A percentile compares a stretch with the other conserved stretches of the same genome.
These are phyloP conservation scores for Plecotus auritus DNA, from an alignment of 2,113 vertebrate species.

Conservation along the genomic window DNA sequence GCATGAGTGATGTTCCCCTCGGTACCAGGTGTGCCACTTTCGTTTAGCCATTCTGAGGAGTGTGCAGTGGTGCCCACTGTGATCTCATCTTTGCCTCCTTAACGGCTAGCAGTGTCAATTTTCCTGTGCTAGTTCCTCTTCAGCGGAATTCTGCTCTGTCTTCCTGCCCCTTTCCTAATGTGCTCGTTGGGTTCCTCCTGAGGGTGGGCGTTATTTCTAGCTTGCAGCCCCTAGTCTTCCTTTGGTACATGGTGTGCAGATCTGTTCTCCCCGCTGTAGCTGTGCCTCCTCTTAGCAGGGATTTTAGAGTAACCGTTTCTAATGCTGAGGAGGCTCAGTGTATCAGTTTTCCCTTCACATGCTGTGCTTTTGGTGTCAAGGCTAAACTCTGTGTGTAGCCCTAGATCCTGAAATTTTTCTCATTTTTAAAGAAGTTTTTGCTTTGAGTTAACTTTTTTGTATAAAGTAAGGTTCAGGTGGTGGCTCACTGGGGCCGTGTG, in stretches of 20 bases:
- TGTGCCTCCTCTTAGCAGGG: background rate
- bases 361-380: background rate
- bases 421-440: background rate
- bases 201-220: too few relatives aligned
- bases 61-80: too few relatives aligned
- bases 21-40: too few relatives aligned
- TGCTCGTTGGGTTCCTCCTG: too few relatives aligned
- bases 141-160: too few relatives aligned
- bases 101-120: too few relatives aligned
- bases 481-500: background rate
- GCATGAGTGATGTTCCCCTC: too few relatives aligned
- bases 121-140: too few relatives aligned
- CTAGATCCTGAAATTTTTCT: background rate
- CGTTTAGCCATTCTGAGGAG: too few relatives aligned
- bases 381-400: background rate
- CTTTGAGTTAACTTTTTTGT: background rate
- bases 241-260: background rate
- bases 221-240: too few relatives aligned
- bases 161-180: too few relatives aligned
- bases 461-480: background rate
- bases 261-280: background rate
- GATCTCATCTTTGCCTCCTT: too few relatives aligned
- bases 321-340: background rate
- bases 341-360: background rate
- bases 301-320: background rate